Base-by-base conservation (phyloP, 2,797 vertebrate species). In the Phrynocephalus forsythii region DNA sequence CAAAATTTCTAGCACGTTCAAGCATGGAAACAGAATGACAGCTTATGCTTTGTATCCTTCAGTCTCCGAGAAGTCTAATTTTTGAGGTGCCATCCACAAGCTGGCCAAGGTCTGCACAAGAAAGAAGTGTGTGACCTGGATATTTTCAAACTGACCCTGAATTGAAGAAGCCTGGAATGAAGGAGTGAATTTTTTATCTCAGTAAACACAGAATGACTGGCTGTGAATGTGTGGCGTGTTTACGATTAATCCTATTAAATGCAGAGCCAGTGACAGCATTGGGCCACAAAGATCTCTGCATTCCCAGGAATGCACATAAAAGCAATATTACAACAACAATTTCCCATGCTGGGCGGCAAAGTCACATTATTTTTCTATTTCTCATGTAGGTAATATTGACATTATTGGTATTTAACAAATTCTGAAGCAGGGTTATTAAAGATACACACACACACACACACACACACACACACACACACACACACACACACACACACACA, bases 191-290 rank as follows among this genome's bases (percentile, higher is more conserved):
- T 91, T 93, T 92, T 90, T 68, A 79, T 18, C 38, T 80, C 63
- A 75, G 2, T 63, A 22, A 16, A 22, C 1, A 80, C 8, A 83
- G 68, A 6, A 87, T 86, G 68, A 83, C 1, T 77, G 72, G 48
- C 84, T 38, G 8, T 48, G 67, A 90, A 18, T 76, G 5, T 82
- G 82, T 77, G 77, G 38, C 79, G 82, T 90, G 88, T 38, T 89
- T 79, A 87, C 85, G 72, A 69, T 78, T 63, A 87, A 38, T 88
- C 90, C 28, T 83, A 81, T 91, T 87, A 67, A 86, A 91, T 87
- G 60, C 38, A 66, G 11, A 85, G 1, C 56, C n/a, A 77, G 5
- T 67, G 83, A 72, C 38, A 85, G 38, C 78, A 78, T 48, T 82
- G 48, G 10, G 48, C 52, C 71, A 50, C 63, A 68, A 67, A 82